phyloP scores from a whole-genome alignment of 1,140 invertebrate genomes.

The Aricia agestis region DNA sequence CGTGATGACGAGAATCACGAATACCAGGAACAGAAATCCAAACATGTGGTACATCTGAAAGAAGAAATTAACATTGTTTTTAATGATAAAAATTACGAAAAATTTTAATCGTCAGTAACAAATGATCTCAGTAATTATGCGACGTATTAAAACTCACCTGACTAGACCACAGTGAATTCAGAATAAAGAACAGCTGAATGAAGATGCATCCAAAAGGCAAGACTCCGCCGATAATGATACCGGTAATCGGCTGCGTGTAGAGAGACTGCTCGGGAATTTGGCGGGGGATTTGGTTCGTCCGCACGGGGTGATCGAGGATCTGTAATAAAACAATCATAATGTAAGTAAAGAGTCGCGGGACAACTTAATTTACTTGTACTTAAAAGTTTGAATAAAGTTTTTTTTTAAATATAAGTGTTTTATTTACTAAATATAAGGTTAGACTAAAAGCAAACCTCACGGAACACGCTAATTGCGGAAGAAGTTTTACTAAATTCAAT shows the following conservation, averaged over 20 bases:
- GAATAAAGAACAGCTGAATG: conserved; percentile 99
- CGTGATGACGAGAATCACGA: conserved; percentile 97
- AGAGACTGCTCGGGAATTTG: conserved; percentile 98
- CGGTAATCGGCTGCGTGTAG: conserved; percentile 95
- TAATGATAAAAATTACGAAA: no score
- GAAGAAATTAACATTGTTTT: neutral
- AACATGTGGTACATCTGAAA: conserved; percentile 99
- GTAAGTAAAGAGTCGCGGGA: neutral
- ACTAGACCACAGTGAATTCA: conserved; percentile 98
- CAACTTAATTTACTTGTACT: neutral
- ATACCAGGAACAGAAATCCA: conserved; percentile 98
- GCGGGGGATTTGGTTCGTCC: conserved; percentile 98
- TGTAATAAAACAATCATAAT: conserved; percentile 47
- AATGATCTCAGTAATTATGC: no score
- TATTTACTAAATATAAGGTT: no score
- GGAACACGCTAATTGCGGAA: no score
- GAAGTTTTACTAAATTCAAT: no score
- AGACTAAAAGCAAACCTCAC: no score
- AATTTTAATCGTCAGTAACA: no score
- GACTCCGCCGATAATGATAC: conserved; percentile 98
- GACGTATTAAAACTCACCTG: conserved; percentile 71
- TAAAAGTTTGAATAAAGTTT: neutral
- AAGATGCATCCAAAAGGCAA: conserved; percentile 99
- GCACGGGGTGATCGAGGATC: conserved; percentile 96
- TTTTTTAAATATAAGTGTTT: no score